Evolutionary conservation across 2,113 vertebrate species (phyloP).

Genomic region (Acanthochromis polyacanthus): DNA sequence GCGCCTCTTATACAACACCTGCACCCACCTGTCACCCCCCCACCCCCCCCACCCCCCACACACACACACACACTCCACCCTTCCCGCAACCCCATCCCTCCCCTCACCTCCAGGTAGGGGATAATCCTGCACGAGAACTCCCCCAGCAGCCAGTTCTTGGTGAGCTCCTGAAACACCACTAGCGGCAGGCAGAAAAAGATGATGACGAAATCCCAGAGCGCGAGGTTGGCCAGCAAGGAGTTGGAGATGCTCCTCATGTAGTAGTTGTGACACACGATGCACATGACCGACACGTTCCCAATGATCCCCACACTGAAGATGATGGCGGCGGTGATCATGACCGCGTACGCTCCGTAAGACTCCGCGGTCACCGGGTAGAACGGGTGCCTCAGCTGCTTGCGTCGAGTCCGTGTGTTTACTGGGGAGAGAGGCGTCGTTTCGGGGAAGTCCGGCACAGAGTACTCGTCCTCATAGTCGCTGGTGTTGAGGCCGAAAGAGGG

Average conservation of each 20-base stretch:
- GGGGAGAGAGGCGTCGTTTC: constrained; percentile 73
- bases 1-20: too few species aligned
- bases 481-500: constrained; percentile 49
- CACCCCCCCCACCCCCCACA: too few species aligned
- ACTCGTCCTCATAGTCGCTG: constrained; percentile 64
- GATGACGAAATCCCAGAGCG: constrained; percentile 96
- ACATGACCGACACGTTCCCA: constrained; percentile 96
- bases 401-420: constrained; percentile 61
- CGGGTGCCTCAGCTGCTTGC: constrained; percentile 88
- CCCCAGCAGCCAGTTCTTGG: constrained; percentile 95
- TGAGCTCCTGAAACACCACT: constrained; percentile 94
- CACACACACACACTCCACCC: background rate
- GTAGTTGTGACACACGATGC: constrained; percentile 98
- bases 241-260: constrained; percentile 99
- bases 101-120: constrained; percentile 96
- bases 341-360: constrained; percentile 90
- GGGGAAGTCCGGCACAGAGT: constrained; percentile 55
- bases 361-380: constrained; percentile 93
- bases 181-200: constrained; percentile 97
- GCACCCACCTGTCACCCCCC: too few species aligned
- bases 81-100: background rate
- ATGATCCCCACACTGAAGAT: constrained; percentile 94
- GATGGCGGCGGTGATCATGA: constrained; percentile 88
- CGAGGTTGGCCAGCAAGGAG: constrained; percentile 95
- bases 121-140: constrained; percentile 96